Evolutionary conservation across 2,797 vertebrate genomes (phyloP), one percentile per base, ranked within the genome.

Genomic region (Gymnothorax javanicus): DNA sequence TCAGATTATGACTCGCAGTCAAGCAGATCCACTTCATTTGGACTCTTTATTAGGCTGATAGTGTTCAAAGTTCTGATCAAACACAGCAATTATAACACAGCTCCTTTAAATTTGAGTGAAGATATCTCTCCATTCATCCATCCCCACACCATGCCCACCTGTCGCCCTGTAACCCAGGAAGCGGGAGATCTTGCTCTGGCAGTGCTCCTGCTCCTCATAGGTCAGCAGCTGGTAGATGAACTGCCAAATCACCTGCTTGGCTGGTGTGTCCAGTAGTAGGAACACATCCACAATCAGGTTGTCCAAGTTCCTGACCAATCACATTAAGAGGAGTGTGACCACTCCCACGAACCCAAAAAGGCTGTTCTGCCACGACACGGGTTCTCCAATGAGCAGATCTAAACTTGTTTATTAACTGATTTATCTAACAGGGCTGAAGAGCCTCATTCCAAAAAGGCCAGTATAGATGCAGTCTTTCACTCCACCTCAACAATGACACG

Each of bases 191-290:
- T 99, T 99, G 95, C 95, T 97, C 94, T 97, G 98, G 91, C 98
- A 99, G 88, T 97, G 97, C 77, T 99, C 98, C 91, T 99, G 98
- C 90, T 99, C 98, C 91, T 99, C 98, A 0, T 99, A 99, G 0
- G 97, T 99, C 93, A 99, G 93, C 92, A 99, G 95, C 95, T 99
- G 98, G 95, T 99, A 99, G 92, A 99, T 94, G 92, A 99, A 99
- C 94, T 99, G 98, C 98, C 98, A 99, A 89, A 99, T 97, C 91
- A 99, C 95, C 94, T 99, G 98, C 93, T 99, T 99, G 95, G 97
- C 97, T 0, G 98, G 98, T 4, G 98, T 99, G 94, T 99, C 98
- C 95, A 99, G 93, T 92, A 99, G 97, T 0, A 98, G 98, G 91
- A 98, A 99, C 86, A 97, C 95, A 0, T 99, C 98, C 88, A 99